Evolutionary conservation across 2,113 vertebrate genomes (phyloP).

Genomic region (Struthidea cinerea): DNA sequence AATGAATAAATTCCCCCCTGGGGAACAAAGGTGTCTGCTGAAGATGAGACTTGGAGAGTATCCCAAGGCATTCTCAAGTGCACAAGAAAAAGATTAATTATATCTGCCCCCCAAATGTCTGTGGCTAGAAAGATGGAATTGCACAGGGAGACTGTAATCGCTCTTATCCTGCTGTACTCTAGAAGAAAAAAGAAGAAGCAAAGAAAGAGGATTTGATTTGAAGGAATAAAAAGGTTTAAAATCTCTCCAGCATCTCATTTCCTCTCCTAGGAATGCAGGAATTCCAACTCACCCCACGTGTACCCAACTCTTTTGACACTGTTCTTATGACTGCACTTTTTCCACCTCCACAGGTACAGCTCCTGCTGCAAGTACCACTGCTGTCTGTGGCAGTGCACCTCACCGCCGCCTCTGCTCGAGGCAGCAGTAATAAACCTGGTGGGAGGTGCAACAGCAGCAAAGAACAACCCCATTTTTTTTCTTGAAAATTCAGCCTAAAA

Average conservation of each 20-base stretch:
- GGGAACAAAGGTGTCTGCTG: neutral
- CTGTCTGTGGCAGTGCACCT: neutral
- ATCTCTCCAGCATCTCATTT: neutral
- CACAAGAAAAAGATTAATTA: conserved; percentile 4
- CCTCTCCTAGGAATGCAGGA: neutral
- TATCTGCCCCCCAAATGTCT: neutral
- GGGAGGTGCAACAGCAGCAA: neutral
- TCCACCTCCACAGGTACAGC: neutral
- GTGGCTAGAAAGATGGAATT: neutral
- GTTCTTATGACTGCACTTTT: neutral
- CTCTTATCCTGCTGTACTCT: neutral
- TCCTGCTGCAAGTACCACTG: neutral
- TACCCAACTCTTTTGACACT: neutral
- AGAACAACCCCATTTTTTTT: neutral
- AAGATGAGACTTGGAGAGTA: conserved; percentile 1
- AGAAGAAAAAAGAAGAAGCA: neutral
- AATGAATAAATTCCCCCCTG: neutral
- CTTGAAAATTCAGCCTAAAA: neutral
- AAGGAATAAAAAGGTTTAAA: neutral
- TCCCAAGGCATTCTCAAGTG: neutral
- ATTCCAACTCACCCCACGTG: neutral
- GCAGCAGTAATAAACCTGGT: neutral
- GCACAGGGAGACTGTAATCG: neutral
- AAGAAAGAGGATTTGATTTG: neutral
- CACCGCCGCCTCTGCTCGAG: neutral